Evolutionary conservation across 2,888 invertebrate genomes (phyloP), one percentile per base, ranked within the genome.

Genomic region (Rhabditoides inermis): DNA sequence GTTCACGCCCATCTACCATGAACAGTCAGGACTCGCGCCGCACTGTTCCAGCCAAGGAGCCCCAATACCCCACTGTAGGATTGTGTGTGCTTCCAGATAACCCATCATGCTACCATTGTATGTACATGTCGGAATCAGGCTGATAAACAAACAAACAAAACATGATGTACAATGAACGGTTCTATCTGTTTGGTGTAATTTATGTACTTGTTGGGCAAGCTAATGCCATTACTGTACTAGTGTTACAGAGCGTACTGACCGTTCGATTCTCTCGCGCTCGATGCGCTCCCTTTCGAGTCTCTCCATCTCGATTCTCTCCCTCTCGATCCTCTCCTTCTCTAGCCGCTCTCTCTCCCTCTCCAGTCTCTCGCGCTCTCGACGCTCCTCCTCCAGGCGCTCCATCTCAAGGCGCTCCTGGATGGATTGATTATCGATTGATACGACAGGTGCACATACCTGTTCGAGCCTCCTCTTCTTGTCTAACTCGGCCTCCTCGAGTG

Each of bases 271-370:
- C 6, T 59, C 49, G 55, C 60, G 40, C 60, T 60, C 58, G n/a
- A 53, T 18, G n/a, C 61, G 45, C 32, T 60, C 61, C 30, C 46
- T 44, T 44, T 62, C 62, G 28, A 49, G 55, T 23, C 35, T 30
- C 36, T 65, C 49, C 15, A 40, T 18, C 56, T 18, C 57, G 53
- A 39, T 39, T 36, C 60, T 53, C 47, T 65, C 63, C 7, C 55
- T 56, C 49, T 70, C 72, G n/a, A 61, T 46, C 15, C 70, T 60
- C 49, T 74, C 70, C 49, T 60, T 61, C 42, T 73, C 71, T 15
- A 71, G 28, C 26, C 67, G 51, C 37, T 65, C 63, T 7, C 37
- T 37, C 30, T 62, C 62, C 27, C 49, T n/a, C n/a, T n/a, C 22
- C 15, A 57, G 49, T 44, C 55, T 41, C 51, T 62, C 61, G 58